Conservation (phyloP, 2,888 invertebrate genomes). For the Villa cingulata region DNA sequence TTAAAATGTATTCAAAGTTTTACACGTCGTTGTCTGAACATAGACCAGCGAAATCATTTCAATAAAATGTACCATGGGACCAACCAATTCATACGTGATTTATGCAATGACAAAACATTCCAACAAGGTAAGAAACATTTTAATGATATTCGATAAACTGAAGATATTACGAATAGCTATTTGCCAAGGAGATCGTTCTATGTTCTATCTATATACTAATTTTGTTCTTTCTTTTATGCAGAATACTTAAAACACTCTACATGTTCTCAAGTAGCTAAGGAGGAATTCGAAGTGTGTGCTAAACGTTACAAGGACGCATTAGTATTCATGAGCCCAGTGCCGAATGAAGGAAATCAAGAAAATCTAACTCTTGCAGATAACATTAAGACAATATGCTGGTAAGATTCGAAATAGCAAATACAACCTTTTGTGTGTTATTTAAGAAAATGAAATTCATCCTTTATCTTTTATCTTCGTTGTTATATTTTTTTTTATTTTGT, state of each 20-base stretch:
- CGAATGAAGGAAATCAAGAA: slow-evolving; percentile 24
- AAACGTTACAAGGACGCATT: slow-evolving; percentile 56
- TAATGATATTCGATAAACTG: too few relatives aligned
- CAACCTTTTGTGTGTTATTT: too few relatives aligned
- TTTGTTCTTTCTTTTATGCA: slow-evolving; percentile 6
- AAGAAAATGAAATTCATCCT: not conserved
- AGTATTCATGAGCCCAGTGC: slow-evolving; percentile 40
- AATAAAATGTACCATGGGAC: slow-evolving; percentile 55
- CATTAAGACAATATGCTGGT: slow-evolving; percentile 36
- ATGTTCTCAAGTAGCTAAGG: slow-evolving; percentile 59
- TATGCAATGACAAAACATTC: slow-evolving; percentile 61
- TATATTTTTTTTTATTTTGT: slow-evolving; percentile 21
- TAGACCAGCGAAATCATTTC: slow-evolving; percentile 58
- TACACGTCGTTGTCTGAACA: slow-evolving; percentile 61
- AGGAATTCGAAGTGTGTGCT: slow-evolving; percentile 61
- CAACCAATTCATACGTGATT: slow-evolving; percentile 58
- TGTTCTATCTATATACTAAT: too few relatives aligned
- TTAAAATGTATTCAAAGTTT: slow-evolving; percentile 66
- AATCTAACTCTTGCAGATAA: slow-evolving; percentile 31
- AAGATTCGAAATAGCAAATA: too few relatives aligned
- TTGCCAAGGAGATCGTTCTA: too few relatives aligned
- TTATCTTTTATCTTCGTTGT: too few relatives aligned
- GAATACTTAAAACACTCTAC: slow-evolving; percentile 64
- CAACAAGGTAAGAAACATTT: slow-evolving; percentile 41
- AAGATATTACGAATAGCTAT: too few relatives aligned